A percentile compares a stretch with the other conserved stretches of the same genome.
These are phyloP conservation scores for Drosophila pandora DNA, from an alignment of 1,140 invertebrate genomes.

Conservation along the genomic window DNA sequence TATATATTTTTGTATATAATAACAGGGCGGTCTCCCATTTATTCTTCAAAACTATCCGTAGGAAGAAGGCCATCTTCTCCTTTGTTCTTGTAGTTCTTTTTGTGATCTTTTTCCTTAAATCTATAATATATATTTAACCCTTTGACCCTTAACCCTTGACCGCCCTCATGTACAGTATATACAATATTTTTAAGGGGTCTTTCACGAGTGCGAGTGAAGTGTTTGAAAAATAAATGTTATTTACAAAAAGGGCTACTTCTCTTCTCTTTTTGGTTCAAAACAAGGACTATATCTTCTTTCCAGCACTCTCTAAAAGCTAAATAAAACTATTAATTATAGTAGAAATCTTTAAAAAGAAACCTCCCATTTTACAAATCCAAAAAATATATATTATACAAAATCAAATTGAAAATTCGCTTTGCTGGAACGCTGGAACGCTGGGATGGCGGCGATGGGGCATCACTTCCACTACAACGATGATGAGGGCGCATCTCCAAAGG, in stretches of 20 bases:
- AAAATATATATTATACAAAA: neutral
- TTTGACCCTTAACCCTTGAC: neutral
- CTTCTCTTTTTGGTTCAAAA: neutral
- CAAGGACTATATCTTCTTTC: too few species aligned
- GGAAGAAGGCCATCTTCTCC: too few species aligned
- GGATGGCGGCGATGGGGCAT: neutral
- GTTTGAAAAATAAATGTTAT: conserved; percentile 32
- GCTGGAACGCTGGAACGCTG: neutral
- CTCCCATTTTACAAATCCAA: neutral
- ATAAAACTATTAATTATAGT: too few species aligned
- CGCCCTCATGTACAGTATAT: conserved; percentile 14
- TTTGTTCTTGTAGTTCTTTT: too few species aligned
- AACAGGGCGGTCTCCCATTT: neutral
- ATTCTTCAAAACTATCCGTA: too few species aligned
- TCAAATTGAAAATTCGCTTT: neutral
- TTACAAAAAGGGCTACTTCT: neutral
- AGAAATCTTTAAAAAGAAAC: too few species aligned
- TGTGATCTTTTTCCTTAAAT: neutral
- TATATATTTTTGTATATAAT: neutral
- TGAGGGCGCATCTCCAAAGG: neutral
- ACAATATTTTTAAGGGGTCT: conserved; percentile 20
- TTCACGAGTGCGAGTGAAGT: conserved; percentile 20
- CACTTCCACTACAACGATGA: neutral
- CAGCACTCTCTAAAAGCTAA: too few species aligned
- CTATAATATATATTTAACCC: neutral